phyloP scores from a whole-genome alignment of 2,113 vertebrate genomes.

The Sapayoa aenigma region DNA sequence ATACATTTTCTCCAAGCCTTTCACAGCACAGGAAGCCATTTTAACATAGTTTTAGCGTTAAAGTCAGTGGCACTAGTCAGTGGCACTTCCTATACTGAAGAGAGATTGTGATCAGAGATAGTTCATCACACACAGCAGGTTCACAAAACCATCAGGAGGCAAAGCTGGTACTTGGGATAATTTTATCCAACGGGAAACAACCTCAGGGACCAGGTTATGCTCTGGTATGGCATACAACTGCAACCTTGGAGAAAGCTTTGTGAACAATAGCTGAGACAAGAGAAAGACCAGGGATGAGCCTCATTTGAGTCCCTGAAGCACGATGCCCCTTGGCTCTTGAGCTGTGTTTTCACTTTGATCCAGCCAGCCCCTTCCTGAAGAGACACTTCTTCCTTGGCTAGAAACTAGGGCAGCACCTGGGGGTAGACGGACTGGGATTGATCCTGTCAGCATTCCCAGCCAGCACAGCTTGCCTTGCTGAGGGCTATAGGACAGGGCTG shows the following conservation, averaged over 20 bases:
- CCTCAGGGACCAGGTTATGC: rapidly evolving
- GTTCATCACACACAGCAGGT: background rate
- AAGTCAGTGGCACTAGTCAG: background rate
- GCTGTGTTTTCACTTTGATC: background rate
- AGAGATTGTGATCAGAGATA: background rate
- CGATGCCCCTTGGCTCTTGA: background rate
- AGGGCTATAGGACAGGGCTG: background rate
- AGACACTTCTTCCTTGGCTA: rapidly evolving
- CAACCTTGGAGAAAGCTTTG: background rate
- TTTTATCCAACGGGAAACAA: background rate
- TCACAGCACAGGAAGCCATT: background rate
- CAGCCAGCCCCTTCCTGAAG: background rate
- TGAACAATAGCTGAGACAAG: background rate
- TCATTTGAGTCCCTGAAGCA: rapidly evolving
- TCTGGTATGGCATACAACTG: background rate
- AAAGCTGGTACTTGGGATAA: background rate
- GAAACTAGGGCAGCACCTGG: background rate
- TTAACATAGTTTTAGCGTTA: background rate
- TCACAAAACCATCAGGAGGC: background rate
- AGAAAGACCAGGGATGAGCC: background rate
- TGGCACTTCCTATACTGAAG: background rate
- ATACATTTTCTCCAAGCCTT: background rate
- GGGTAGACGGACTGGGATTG: too few relatives aligned
- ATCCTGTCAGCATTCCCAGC: too few relatives aligned
- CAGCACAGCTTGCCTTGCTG: background rate